Evolutionary conservation across 2,113 vertebrate genomes (phyloP).

Genomic region (Okapia johnstoni): DNA sequence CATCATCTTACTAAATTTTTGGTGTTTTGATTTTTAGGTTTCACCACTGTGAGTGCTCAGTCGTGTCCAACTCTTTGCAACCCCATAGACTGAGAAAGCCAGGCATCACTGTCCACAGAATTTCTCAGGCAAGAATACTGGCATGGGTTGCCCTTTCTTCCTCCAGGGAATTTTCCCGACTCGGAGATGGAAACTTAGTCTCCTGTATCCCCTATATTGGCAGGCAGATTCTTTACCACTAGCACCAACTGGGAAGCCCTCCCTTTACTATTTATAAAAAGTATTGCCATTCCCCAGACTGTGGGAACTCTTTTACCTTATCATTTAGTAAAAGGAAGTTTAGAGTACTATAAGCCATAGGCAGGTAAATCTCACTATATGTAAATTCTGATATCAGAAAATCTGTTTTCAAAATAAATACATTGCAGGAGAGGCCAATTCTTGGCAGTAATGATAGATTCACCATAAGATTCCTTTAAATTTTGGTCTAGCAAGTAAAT

Average conservation of each 20-base stretch:
- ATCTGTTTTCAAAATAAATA: conserved; percentile 9
- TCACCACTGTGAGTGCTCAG: neutral
- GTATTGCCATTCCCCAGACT: neutral
- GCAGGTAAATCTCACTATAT: neutral
- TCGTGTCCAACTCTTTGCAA: neutral
- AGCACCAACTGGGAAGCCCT: neutral
- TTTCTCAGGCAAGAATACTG: neutral
- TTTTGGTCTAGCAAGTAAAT: neutral
- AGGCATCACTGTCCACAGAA: neutral
- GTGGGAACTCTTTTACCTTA: neutral
- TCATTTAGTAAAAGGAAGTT: neutral
- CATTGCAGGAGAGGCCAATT: neutral
- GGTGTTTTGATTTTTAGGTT: neutral
- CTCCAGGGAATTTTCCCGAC: neutral
- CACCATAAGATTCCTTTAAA: neutral
- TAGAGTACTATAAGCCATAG: neutral
- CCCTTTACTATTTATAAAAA: neutral
- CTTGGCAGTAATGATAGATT: neutral
- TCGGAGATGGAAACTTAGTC: neutral
- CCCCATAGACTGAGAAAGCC: neutral
- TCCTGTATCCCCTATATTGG: neutral
- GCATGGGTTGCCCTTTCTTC: neutral
- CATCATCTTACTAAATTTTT: neutral
- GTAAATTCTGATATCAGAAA: neutral
- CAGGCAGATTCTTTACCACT: neutral